Conservation (phyloP, 2,113 vertebrate species). For the Otocyon megalotis region DNA sequence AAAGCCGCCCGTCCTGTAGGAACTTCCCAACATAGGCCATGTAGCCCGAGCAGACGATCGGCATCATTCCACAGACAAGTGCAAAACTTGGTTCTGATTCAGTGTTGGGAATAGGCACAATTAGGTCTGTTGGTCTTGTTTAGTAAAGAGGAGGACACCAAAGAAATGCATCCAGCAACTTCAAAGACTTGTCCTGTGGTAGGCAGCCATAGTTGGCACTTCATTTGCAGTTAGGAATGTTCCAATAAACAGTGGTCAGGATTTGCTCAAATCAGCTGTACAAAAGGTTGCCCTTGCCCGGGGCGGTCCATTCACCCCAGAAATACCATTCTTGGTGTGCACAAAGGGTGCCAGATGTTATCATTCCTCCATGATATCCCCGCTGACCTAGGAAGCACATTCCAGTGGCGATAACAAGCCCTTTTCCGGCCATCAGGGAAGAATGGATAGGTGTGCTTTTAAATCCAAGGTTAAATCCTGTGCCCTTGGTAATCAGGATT, state of each 20-base stretch:
- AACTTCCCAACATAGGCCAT: neutral
- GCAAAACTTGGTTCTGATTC: neutral
- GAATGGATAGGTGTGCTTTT: neutral
- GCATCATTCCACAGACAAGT: neutral
- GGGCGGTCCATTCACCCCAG: conserved; percentile 53
- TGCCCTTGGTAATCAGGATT: neutral
- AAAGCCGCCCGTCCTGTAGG: neutral
- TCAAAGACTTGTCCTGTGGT: conserved; percentile 64
- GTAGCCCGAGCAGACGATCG: neutral
- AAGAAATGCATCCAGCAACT: conserved; percentile 39
- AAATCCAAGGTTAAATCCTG: neutral
- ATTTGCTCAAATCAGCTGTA: conserved; percentile 50
- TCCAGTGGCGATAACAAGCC: neutral
- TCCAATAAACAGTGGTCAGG: conserved; percentile 57
- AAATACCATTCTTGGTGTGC: conserved; percentile 70
- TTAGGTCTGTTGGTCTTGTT: neutral
- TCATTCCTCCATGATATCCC: conserved; percentile 58
- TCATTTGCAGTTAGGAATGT: conserved; percentile 68
- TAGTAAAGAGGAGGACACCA: conserved; percentile 27
- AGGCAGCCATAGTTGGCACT: conserved; percentile 64
- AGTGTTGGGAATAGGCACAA: neutral
- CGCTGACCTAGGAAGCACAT: conserved; percentile 49
- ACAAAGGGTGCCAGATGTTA: conserved; percentile 65
- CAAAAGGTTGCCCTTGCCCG: conserved; percentile 60
- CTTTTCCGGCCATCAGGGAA: neutral